A percentile compares a stretch with the other conserved stretches of the same genome.
Evolutionary conservation across 2,797 vertebrate genomes (phyloP).

Genomic region (Paguma larvata): DNA sequence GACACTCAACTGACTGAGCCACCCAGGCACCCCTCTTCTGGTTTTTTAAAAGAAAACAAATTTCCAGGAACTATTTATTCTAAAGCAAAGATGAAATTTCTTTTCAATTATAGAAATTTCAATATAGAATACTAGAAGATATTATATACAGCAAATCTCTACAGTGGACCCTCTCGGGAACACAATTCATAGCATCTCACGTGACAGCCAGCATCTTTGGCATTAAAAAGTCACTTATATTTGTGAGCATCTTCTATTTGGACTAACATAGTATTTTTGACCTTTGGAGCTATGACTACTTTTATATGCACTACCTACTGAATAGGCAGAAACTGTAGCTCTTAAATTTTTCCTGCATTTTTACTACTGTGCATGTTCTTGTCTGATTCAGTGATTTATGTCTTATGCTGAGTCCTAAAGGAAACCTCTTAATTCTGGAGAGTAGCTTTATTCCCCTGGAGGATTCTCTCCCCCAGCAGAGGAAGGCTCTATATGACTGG

Average conservation of each 20-base stretch:
- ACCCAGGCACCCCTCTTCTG: too few relatives aligned
- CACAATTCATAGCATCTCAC: background rate
- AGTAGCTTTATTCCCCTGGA: background rate
- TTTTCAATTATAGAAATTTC: constrained; percentile 14
- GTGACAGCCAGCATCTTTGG: background rate
- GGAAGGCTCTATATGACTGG: background rate
- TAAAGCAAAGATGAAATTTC: background rate
- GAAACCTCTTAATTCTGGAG: background rate
- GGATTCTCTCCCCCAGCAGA: background rate
- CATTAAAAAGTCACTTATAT: background rate
- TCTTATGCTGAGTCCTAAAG: background rate
- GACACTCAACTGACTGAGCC: too few relatives aligned
- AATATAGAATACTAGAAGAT: background rate
- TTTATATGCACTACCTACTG: background rate
- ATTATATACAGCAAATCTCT: background rate
- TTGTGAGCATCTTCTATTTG: background rate
- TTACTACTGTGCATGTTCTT: background rate
- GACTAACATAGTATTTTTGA: background rate
- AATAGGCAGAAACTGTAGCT: background rate
- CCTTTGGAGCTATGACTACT: background rate
- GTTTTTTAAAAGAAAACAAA: background rate
- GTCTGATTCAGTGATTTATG: background rate
- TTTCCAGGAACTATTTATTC: constrained; percentile 16
- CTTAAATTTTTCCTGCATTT: constrained; percentile 28
- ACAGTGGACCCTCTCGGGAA: background rate